phyloP scores from a whole-genome alignment of 2,113 vertebrate genomes.

The Sylvia atricapilla region DNA sequence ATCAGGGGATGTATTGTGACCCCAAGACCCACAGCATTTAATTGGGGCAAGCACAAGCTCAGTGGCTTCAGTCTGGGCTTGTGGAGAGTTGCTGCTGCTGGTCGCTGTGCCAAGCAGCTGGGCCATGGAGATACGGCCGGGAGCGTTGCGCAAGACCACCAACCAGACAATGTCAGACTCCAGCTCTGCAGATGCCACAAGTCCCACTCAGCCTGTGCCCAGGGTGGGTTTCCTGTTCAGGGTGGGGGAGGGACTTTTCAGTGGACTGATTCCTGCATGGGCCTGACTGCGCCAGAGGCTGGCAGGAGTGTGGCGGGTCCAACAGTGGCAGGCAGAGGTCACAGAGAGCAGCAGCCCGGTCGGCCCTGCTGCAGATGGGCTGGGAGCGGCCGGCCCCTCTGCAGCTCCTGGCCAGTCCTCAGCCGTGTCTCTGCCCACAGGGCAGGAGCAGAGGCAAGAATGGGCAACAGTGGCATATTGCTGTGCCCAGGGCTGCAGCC shows the following conservation, averaged over 20 bases:
- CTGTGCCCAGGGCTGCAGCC: not conserved
- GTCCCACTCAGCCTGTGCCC: no score
- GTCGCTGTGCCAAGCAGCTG: not conserved
- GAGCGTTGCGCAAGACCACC: not conserved
- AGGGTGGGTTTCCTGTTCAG: not conserved
- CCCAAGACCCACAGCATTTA: not conserved
- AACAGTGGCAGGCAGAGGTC: accelerated
- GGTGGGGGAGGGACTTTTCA: not conserved
- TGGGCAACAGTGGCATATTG: accelerated
- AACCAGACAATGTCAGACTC: no score
- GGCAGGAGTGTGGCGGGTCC: no score
- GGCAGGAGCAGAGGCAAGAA: not conserved
- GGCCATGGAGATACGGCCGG: not conserved
- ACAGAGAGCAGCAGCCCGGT: not conserved
- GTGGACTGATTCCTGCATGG: not conserved
- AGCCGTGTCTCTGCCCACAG: no score
- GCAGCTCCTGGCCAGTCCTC: not conserved
- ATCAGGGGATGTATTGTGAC: no score
- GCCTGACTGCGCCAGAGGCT: not conserved
- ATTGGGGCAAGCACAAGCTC: accelerated
- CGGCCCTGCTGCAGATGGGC: accelerated
- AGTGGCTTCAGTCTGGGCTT: not conserved
- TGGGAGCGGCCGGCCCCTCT: no score
- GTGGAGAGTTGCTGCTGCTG: not conserved
- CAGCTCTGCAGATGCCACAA: accelerated